Percentiles rank a stretch among this genome's conserved stretches.
phyloP scores from a whole-genome alignment of 2,113 vertebrate genomes.

The Gnathonemus longibarbis region DNA sequence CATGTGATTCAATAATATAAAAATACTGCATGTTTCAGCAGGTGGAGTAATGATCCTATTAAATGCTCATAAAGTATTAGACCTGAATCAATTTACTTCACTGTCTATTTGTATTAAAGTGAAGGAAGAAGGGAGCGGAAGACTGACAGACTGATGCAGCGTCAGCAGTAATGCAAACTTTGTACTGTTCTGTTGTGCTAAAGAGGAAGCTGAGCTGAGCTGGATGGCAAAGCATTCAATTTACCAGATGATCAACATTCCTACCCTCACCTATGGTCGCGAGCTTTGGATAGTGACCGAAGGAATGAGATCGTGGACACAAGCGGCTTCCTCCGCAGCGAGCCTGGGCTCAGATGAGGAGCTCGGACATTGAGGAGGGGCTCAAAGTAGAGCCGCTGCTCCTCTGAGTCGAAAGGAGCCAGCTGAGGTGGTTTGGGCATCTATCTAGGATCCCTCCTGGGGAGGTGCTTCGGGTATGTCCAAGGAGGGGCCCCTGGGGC shows the following conservation, averaged over 20 bases:
- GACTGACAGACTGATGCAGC: no score
- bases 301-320: no score
- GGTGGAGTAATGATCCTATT: background rate
- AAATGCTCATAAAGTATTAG: background rate
- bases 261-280: no score
- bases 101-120: background rate
- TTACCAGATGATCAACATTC: no score
- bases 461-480: background rate
- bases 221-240: no score
- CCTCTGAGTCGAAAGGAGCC: background rate
- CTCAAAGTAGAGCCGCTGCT: no score
- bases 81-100: background rate
- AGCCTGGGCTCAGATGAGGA: background rate
- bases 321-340: background rate
- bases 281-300: background rate
- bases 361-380: background rate
- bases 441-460: background rate
- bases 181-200: no score
- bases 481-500: background rate
- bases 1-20: background rate
- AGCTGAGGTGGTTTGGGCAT: background rate
- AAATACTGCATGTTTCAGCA: background rate
- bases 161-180: no score
- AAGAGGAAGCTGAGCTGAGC: no score
- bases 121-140: no score